Base-by-base conservation (phyloP, 2,113 vertebrate species). In the Gnathonemus longibarbis region DNA sequence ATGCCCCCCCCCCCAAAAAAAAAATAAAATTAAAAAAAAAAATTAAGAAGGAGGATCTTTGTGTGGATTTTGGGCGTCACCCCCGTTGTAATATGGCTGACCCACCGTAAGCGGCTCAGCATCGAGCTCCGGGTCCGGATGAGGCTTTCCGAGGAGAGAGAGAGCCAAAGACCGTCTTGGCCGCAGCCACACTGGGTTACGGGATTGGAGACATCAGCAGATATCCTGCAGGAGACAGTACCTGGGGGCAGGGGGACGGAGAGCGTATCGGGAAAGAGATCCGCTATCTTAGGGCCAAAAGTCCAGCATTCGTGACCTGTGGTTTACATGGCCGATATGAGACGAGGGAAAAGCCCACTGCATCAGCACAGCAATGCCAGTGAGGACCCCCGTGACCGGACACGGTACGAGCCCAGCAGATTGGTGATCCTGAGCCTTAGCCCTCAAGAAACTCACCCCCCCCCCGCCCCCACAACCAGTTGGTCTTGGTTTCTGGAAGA, bases 401-500 rank as follows among this genome's bases (percentile, higher is more conserved):
- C 11, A 90, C 91, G 52, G 70, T 66, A 80, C 84, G 10, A 42
- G 89, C 88, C 88, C 84, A 53, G 89, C 52, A 91, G 84, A 91
- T 91, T 91, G 92, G 90, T 93, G 87, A 91, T 92, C 92, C 90
- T 91, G 90, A 84, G 31, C 90, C 91, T 92, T 84, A 89, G 49
- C 39, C 1, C 90, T 50, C 27, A 62, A 92, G 91, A 91, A 94
- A 90, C 90, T 90, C 90, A 17, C 88, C 15, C 17, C 49, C 1
- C 9, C 88, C 56, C 35, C 8, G 1, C 35, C 35, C 35, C 35
- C 45, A 48, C 35, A 19, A 52, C 87, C 35, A 49, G 56, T 56
- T 46, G 84, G 84, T 91, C 91, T 90, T 88, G 88, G 93, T 93
- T 92, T 90, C 93, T 93, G 93, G 91, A 94, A 96, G 91, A 80